Conservation (phyloP, 2,113 vertebrate species). For the Laticauda laticaudata region DNA sequence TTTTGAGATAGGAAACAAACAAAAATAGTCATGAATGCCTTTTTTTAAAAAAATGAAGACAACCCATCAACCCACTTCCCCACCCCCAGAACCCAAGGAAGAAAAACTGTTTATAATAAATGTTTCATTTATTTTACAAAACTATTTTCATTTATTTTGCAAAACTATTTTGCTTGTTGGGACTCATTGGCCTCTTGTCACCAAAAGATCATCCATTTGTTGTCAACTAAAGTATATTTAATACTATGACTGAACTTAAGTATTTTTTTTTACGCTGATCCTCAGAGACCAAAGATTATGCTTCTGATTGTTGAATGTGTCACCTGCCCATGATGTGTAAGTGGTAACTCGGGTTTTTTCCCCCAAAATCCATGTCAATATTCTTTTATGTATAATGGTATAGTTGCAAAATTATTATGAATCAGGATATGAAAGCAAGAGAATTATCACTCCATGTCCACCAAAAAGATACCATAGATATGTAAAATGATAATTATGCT, state of each 20-base stretch:
- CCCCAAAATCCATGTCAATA: not conserved
- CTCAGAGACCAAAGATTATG: not conserved
- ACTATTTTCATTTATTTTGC: not conserved
- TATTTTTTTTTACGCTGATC: not conserved
- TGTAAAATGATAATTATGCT: not conserved
- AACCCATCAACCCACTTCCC: not conserved
- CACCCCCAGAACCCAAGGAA: not conserved
- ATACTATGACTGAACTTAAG: not conserved
- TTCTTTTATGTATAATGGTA: not conserved
- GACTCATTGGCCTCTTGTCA: not conserved
- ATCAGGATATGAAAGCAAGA: not conserved
- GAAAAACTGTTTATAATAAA: not conserved
- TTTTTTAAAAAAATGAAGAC: not conserved
- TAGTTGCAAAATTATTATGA: not conserved
- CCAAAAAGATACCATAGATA: not conserved
- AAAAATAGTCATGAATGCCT: not conserved
- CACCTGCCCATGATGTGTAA: not conserved
- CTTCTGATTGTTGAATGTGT: not conserved
- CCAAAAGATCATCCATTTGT: not conserved
- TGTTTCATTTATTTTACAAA: not conserved
- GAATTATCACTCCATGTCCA: not conserved
- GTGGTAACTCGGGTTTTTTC: accelerated
- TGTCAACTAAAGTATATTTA: not conserved
- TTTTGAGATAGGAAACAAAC: not conserved
- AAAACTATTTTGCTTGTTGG: not conserved